Evolutionary conservation across 2,113 vertebrate genomes (phyloP), one percentile per base, ranked within the genome.

Genomic region (Platichthys flesus): DNA sequence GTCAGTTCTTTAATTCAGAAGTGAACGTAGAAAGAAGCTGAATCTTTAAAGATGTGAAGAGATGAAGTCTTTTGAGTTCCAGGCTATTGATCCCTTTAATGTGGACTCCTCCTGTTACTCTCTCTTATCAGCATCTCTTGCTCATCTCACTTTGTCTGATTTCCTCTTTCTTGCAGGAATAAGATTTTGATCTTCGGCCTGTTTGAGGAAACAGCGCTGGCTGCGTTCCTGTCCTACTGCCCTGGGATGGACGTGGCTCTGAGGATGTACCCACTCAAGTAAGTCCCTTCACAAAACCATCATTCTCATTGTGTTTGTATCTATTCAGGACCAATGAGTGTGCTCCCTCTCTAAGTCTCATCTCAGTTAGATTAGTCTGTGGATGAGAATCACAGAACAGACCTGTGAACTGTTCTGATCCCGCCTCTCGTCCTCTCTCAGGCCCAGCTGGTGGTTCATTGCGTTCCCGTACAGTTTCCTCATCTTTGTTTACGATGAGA

Each of bases 381-480:
- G 6, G 31, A 31, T 37, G 35, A 9, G 35, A 2, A 37, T 37
- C 35, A 37, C 35, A 37, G 35, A 37, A 37, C 1, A 0, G 8
- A 9, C 35, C 35, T 37, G 5, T 45, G 45, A 6, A 9, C 31
- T 31, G 31, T 7, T 31, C 31, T 31, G 31, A 31, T 31, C 31
- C 31, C 31, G 6, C 45, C 55, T 64, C 67, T 16, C 0, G 14
- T 60, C 65, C 59, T 31, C 49, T 68, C 40, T 65, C 86, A 97
- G 96, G 94, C 96, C 96, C 77, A 97, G 95, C 79, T 97, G 96
- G 96, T 97, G 96, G 96, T 97, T 97, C 94, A 97, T 96, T 91
- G 96, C 96, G 26, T 97, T 97, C 92, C 96, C 96, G 10, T 97
- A 97, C 94, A 97, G 97, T 89, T 96, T 97, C 94, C 95, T 97